Evolutionary conservation across 2,113 vertebrate species (phyloP), one percentile per base, ranked within the genome.

Genomic region (Rostratula benghalensis): DNA sequence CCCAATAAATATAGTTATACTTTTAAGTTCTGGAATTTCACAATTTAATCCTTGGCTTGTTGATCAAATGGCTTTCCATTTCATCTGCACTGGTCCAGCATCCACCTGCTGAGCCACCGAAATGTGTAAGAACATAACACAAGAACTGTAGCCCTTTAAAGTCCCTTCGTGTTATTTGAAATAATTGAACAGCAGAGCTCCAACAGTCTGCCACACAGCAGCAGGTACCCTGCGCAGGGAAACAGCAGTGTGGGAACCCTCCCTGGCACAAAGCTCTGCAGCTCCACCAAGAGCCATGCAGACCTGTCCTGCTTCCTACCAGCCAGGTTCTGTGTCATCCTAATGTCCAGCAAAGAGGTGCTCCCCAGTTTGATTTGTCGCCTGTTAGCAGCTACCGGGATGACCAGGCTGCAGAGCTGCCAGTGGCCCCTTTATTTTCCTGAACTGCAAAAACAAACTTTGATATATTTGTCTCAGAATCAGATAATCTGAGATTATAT

Each of bases 251-350:
- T 37, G 41, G 22, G 12, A 31, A 63, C 23, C 5, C 8, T 56
- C 17, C 11, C 27, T 11, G 23, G 10, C 2, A 1, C 53, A 51
- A 68, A 78, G 60, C 10, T n/a, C 13, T 54, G 7, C 19, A 59
- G 8, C 28, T 13, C 22, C 5, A 3, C 24, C 22, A 18, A 33
- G 39, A 11, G 1, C 14, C 28, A 15, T 3, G 21, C 41, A 77
- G 60, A 71, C 24, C 57, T 45, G 46, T 31, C 7, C 13, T 3
- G 1, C 30, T 20, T 46, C 1, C 0, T 5, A 24, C 10, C 41
- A n/a, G 33, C 60, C 15, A 11, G 45, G 39, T 18, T 75, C 56
- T 57, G 9, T 69, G 63, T 73, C 39, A 23, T 28, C 4, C 54
- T 21, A 6, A 4, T 6, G 18, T 11, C 56, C 74, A 67, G 27